Conservation (phyloP, 35 echinoderm and acorn worm species). For the Lytechinus variegatus region DNA sequence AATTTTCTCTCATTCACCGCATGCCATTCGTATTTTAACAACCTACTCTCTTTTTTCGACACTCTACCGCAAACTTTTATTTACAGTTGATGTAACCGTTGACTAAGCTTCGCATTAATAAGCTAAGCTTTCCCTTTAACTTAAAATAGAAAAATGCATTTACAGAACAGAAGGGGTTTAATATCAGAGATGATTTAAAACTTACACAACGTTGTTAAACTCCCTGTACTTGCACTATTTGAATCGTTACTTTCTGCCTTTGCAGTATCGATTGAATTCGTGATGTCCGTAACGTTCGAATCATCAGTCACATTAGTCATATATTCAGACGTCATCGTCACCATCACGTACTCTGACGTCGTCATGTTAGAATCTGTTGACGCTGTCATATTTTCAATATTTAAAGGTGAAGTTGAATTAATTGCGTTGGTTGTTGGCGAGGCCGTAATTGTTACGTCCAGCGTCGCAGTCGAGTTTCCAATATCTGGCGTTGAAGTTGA, state of each 20-base stretch:
- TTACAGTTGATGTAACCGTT: too few relatives aligned
- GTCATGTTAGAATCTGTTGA: neutral
- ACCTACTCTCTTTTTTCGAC: too few relatives aligned
- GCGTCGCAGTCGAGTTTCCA: neutral
- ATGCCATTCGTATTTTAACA: too few relatives aligned
- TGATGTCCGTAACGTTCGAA: neutral
- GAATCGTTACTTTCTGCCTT: neutral
- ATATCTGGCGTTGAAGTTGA: neutral
- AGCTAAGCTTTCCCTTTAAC: too few relatives aligned
- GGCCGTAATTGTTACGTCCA: neutral
- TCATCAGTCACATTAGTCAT: neutral
- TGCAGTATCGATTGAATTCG: neutral
- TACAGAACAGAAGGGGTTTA: neutral
- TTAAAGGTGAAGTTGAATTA: neutral
- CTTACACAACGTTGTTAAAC: neutral
- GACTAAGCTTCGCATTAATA: too few relatives aligned
- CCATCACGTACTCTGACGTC: neutral
- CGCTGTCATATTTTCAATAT: neutral
- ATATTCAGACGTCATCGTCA: neutral
- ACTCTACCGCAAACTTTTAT: too few relatives aligned
- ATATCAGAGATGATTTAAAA: neutral
- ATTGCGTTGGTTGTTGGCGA: neutral
- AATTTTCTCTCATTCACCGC: too few relatives aligned
- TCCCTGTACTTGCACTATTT: neutral
- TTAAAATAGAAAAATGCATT: too few relatives aligned